Percentiles rank a stretch among this genome's conserved stretches.
Evolutionary conservation across 2,113 vertebrate species (phyloP).

Genomic region (Rhadina sibilatrix): DNA sequence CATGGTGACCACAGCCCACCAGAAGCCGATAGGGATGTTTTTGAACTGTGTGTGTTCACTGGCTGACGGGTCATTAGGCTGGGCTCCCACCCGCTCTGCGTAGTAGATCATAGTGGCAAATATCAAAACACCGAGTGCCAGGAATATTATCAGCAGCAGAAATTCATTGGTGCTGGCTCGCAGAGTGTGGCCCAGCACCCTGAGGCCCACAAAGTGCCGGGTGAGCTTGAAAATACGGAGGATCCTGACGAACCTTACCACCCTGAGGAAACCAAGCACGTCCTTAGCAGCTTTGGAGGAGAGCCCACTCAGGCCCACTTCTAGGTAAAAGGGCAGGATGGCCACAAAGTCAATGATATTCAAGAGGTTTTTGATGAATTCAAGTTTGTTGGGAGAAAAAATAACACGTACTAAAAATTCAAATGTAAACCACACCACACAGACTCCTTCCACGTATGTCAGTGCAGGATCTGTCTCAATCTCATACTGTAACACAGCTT

Average conservation of each 20-base stretch:
- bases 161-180: constrained; percentile 96
- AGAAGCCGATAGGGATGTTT: constrained; percentile 98
- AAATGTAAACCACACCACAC: constrained; percentile 97
- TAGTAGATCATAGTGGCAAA: constrained; percentile 99
- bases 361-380: constrained; percentile 93
- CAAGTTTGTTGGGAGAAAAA: constrained; percentile 96
- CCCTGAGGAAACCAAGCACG: constrained; percentile 95
- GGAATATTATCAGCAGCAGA: constrained; percentile 96
- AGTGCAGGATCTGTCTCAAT: constrained; percentile 94
- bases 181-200: constrained; percentile 94
- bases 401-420: constrained; percentile 95
- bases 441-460: constrained; percentile 95
- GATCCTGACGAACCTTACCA: constrained; percentile 96
- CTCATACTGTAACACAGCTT: constrained; percentile 85
- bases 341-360: constrained; percentile 99
- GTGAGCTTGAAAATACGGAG: constrained; percentile 98
- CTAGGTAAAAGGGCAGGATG: constrained; percentile 95
- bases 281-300: constrained; percentile 98
- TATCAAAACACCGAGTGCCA: constrained; percentile 95
- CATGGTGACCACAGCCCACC: constrained; percentile 99
- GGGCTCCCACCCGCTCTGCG: constrained; percentile 92
- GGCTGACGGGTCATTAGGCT: constrained; percentile 89
- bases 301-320: constrained; percentile 93
- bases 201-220: constrained; percentile 93
- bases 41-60: constrained; percentile 93